Evolutionary conservation across 2,797 vertebrate species (phyloP).

Genomic region (Perodicticus potto): DNA sequence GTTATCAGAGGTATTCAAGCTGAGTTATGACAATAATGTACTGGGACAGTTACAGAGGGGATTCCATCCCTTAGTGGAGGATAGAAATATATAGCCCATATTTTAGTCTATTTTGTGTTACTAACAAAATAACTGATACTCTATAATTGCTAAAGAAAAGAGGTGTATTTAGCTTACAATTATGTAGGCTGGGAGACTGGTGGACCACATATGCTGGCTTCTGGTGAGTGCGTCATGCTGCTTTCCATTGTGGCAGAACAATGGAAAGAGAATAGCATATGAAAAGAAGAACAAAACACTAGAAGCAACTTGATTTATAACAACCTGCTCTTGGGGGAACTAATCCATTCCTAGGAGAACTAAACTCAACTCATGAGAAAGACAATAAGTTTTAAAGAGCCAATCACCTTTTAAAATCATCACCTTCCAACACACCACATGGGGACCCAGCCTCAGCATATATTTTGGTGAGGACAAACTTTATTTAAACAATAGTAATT

Average conservation of each 20-base stretch:
- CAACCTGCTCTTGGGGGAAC: neutral
- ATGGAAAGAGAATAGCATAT: neutral
- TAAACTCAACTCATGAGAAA: neutral
- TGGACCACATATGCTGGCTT: neutral
- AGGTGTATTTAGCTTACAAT: neutral
- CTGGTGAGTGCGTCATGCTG: neutral
- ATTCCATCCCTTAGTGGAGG: neutral
- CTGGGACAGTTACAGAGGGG: neutral
- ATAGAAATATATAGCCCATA: neutral
- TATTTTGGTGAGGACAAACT: neutral
- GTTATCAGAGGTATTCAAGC: constrained; percentile 20
- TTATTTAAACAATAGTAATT: neutral
- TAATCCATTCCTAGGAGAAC: neutral
- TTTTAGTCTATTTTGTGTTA: neutral
- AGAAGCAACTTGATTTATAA: neutral
- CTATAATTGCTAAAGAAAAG: neutral
- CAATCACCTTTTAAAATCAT: neutral
- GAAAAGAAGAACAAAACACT: neutral
- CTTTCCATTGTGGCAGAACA: neutral
- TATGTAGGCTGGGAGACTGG: neutral
- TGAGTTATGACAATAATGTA: neutral
- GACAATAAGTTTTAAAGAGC: neutral
- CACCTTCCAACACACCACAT: neutral
- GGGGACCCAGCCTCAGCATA: too few species aligned
- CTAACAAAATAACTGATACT: neutral